Evolutionary conservation across 2,797 vertebrate species (phyloP).

Genomic region (Spinibarbus caldwelli): DNA sequence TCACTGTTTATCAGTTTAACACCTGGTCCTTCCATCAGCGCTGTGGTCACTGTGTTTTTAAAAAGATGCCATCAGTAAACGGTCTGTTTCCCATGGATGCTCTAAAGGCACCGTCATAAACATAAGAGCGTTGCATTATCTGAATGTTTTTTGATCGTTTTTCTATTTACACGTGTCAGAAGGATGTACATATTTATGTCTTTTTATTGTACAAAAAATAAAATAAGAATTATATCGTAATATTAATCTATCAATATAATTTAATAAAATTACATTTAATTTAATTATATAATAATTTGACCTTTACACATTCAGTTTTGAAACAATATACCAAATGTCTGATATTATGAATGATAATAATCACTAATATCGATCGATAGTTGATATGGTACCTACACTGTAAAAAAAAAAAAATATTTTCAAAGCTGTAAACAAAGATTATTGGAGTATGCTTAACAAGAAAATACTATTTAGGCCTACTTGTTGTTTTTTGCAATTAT

Average conservation of each 20-base stretch:
- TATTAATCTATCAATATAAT: background rate
- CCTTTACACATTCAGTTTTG: background rate
- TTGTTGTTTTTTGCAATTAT: background rate
- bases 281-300: background rate
- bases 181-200: background rate
- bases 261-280: background rate
- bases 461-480: background rate
- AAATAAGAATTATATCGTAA: too few relatives aligned
- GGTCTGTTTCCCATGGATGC: slow-evolving; percentile 19
- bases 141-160: background rate
- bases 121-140: background rate
- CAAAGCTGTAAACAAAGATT: too few relatives aligned
- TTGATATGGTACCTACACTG: background rate
- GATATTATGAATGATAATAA: background rate
- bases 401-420: too few relatives aligned
- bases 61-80: slow-evolving; percentile 31
- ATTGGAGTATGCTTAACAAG: background rate
- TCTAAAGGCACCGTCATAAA: background rate
- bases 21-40: slow-evolving; percentile 52
- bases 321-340: background rate
- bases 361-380: background rate
- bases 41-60: slow-evolving; percentile 23
- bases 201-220: background rate
- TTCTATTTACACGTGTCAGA: background rate
- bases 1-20: slow-evolving; percentile 52